Evolutionary conservation across 2,888 invertebrate species (phyloP), one percentile per base, ranked within the genome.

Genomic region (Caenorhabditis plicata): DNA sequence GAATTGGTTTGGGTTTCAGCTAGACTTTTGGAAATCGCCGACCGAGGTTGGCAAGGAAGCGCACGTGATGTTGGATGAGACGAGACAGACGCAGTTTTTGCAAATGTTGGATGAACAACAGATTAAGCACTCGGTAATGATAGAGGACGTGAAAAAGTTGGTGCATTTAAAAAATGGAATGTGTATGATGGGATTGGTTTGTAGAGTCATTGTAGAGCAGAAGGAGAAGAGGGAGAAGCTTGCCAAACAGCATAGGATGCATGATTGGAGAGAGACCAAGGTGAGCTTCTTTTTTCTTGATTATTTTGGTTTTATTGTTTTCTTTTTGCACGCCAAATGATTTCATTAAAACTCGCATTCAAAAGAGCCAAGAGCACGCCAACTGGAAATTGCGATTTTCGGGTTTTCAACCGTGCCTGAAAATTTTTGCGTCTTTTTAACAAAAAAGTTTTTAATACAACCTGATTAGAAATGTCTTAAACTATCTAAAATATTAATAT

Each of bases 11-110:
- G 5, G 13, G 29, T 47, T 64, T 20, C 55, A 71, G 72, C 49
- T 72, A 23, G 77, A 79, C 41, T 79, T 79, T 52, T 80, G 80
- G 80, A 77, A 79, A 44, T 74, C 73, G 7, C 78, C 80, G 2
- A 67, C 71, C 1, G 64, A 58, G 15, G 45, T 68, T 2, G 77
- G 75, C 5, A 71, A 74, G 26, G 72, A 73, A 23, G 75, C 76
- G 1, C 76, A 80, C 42, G 65, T 79, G 22, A 80, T 80, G 80
- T 62, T 78, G 8, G 51, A 52, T n/a, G 66, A 66, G 32, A 61
- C 54, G 19, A 58, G 52, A 29, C 41, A 63, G 1, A 35, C 57
- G 11, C 41, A 61, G 17, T 71, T 78, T 32, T 15, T 58, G 29
- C 51, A 54, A 15, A 47, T 56, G 25, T 47, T 78, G 7, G 52